A percentile compares a stretch with the other conserved stretches of the same genome.
phyloP scores from a whole-genome alignment of 2,888 invertebrate species.

The Proisotoma minuta region DNA sequence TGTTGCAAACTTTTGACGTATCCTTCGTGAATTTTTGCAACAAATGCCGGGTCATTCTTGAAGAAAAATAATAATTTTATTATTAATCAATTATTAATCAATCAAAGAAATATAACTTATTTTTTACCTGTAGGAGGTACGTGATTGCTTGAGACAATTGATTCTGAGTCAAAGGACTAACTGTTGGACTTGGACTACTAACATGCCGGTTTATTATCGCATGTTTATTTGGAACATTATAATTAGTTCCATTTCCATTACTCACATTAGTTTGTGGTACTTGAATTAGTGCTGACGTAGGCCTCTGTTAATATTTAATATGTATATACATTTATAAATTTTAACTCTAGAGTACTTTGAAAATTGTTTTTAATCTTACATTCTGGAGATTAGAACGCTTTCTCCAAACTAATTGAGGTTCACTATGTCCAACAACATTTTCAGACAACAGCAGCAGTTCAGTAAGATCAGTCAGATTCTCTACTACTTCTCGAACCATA shows the following conservation, averaged over 20 bases:
- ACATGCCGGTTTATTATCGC: background rate
- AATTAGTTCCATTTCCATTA: background rate
- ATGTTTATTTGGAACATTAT: background rate
- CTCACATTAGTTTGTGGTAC: background rate
- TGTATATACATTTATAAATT: no score
- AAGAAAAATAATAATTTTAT: background rate
- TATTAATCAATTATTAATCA: background rate
- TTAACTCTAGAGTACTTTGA: background rate
- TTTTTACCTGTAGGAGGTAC: slow-evolving; percentile 4
- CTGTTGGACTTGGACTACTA: background rate
- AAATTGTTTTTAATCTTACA: slow-evolving; percentile 4
- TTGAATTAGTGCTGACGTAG: slow-evolving; percentile 9
- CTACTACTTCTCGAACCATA: slow-evolving; percentile 14
- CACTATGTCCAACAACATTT: slow-evolving; percentile 7
- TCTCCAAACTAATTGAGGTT: slow-evolving; percentile 12
- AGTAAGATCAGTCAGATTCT: background rate
- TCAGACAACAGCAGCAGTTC: slow-evolving; percentile 6
- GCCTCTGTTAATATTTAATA: slow-evolving; percentile 4
- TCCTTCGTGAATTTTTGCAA: slow-evolving; percentile 7
- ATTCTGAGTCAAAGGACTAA: slow-evolving; percentile 4
- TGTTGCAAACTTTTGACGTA: slow-evolving; percentile 9
- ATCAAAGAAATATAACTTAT: background rate
- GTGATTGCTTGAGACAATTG: slow-evolving; percentile 9
- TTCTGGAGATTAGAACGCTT: slow-evolving; percentile 12
- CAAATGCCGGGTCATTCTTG: slow-evolving; percentile 2